Evolutionary conservation across 2,113 vertebrate genomes (phyloP), one percentile per base, ranked within the genome.

Genomic region (Tauraco erythrolophus): DNA sequence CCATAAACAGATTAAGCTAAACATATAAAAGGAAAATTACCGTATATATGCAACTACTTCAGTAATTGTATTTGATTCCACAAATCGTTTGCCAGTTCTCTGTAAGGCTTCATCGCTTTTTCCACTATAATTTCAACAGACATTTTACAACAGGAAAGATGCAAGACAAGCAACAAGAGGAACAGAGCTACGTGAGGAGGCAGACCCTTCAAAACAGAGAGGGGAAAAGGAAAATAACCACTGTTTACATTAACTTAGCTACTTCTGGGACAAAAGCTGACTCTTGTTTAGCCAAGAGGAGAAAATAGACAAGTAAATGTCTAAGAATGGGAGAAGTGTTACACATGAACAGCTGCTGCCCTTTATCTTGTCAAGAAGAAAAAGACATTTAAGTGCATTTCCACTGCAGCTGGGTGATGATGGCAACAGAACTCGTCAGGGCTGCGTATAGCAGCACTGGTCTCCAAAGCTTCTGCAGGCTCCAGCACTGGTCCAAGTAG

Each of bases 101-200:
- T 82, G 35, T 8, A 61, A 92, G 69, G 68, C 35, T 87, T 72
- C 83, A 48, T 3, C 8, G 14, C 51, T 75, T 89, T 77, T 37
- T 18, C 54, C 58, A 50, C 74, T 62, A 0, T 13, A 35, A 72
- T 51, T 72, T 79, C 69, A 45, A 41, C 19, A 61, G 24, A 48
- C 30, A n/a, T 76, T 39, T 61, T 15, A 54, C 6, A 72, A 15
- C 9, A 82, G 70, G 33, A 57, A 68, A 93, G 56, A 86, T 19
- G n/a, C 0, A 3, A 76, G 24, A 82, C 15, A 57, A 53, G 46
- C 33, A 77, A 5, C 2, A 57, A 71, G 28, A 93, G 27, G 15
- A 79, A 57, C 0, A 19, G 13, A 0, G 0, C 39, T 28, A 5
- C 6, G 19, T 7, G n/a, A 91, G 56, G 84, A 83, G 10, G 28